Evolutionary conservation across 2,113 vertebrate species (phyloP).

Genomic region (Nannospalax galili): DNA sequence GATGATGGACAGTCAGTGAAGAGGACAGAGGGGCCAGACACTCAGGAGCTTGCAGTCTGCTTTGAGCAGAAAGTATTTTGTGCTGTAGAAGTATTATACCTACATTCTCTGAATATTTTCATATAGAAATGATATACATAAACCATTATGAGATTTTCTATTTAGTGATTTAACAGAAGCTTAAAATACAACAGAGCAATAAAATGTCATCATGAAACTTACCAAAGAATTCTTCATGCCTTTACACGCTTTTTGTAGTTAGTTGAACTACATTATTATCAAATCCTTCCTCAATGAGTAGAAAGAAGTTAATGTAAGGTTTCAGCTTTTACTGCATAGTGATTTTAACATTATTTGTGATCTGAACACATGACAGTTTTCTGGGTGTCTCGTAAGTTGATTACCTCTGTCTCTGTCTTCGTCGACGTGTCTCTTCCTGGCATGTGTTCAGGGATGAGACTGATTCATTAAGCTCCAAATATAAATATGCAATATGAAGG

Average conservation of each 20-base stretch:
- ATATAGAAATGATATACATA: neutral
- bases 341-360: constrained; percentile 29
- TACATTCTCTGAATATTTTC: neutral
- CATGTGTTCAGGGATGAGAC: neutral
- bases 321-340: constrained; percentile 29
- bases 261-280: neutral
- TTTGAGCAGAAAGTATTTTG: neutral
- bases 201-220: neutral
- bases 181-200: constrained; percentile 7
- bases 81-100: neutral
- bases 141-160: neutral
- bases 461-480: neutral
- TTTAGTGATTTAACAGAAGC: neutral
- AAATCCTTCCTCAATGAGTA: neutral
- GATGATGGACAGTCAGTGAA: neutral
- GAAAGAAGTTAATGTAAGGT: neutral
- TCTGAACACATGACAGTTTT: neutral
- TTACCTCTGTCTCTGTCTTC: neutral
- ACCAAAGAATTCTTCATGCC: neutral
- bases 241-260: constrained; percentile 31
- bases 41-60: neutral
- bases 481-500: no score
- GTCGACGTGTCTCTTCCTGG: neutral
- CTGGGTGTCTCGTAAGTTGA: neutral
- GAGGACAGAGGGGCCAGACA: neutral